These are phyloP conservation scores for Muraenolepis orangiensis DNA, from an alignment of 2,797 vertebrate genomes.

Conservation along the genomic window DNA sequence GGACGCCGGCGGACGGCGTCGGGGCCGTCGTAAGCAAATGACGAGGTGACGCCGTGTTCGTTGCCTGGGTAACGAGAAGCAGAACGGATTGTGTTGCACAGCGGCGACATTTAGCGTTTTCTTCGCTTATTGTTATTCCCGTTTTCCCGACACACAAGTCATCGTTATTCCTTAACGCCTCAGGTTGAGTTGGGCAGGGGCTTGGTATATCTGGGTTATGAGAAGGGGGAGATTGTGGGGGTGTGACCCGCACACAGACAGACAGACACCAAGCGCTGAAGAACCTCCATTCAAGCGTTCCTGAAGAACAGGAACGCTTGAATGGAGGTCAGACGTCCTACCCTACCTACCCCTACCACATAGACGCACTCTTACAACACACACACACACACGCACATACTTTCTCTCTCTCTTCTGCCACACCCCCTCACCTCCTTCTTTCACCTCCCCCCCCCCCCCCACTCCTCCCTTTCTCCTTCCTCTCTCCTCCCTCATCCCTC, in stretches of 20 bases:
- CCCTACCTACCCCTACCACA: no score
- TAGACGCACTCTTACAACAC: constrained; percentile 21
- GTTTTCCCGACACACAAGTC: neutral
- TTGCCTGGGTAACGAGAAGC: constrained; percentile 40
- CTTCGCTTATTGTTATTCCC: constrained; percentile 39
- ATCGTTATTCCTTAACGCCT: constrained; percentile 40
- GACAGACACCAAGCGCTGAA: constrained; percentile 57
- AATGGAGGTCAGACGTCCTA: constrained; percentile 62
- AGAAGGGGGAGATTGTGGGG: constrained; percentile 43
- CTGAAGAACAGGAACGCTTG: constrained; percentile 48
- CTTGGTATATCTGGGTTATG: constrained; percentile 53
- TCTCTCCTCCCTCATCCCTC: constrained; percentile 11
- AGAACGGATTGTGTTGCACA: constrained; percentile 47
- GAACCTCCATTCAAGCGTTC: no score
- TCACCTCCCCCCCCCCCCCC: neutral
- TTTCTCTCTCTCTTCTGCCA: no score
- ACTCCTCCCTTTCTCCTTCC: constrained; percentile 22
- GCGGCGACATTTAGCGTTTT: constrained; percentile 21
- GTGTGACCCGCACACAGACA: constrained; percentile 54
- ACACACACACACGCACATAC: constrained; percentile 17
- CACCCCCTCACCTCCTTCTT: no score
- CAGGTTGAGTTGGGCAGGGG: constrained; percentile 42
- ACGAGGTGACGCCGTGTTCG: constrained; percentile 42
- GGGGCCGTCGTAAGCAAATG: constrained; percentile 58
- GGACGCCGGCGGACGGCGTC: constrained; percentile 34